Conservation (phyloP, 1,140 invertebrate species). For the Drosophila carrolli region DNA sequence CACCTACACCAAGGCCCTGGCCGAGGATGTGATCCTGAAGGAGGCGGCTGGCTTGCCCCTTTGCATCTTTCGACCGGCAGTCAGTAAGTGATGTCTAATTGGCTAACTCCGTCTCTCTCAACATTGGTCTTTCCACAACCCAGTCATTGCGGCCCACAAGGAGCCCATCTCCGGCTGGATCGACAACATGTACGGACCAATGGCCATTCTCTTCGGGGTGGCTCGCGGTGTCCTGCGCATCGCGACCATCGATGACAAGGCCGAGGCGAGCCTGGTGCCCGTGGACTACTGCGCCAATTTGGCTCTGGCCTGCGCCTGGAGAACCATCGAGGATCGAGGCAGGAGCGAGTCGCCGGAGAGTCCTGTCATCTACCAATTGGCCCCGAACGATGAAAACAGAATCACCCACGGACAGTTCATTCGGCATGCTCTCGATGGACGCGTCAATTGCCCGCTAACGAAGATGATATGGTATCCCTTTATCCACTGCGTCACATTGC, state of each 20-base stretch:
- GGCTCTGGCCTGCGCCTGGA: conserved; percentile 90
- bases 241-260: conserved; percentile 84
- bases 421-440: conserved; percentile 62
- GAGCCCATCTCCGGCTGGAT: conserved; percentile 92
- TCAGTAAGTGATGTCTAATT: conserved; percentile 85
- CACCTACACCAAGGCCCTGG: conserved; percentile 92
- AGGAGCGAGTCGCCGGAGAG: conserved; percentile 6
- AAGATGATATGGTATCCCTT: conserved; percentile 85
- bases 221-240: conserved; percentile 91
- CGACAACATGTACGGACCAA: conserved; percentile 96
- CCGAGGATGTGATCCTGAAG: conserved; percentile 89
- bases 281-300: conserved; percentile 93
- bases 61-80: conserved; percentile 89
- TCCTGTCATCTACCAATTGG: conserved; percentile 88
- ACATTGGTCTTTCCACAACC: neutral
- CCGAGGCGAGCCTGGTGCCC: conserved; percentile 90
- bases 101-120: no score
- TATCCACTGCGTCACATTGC: conserved; percentile 79
- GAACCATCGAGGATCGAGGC: conserved; percentile 75
- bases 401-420: conserved; percentile 87
- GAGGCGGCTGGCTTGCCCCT: conserved; percentile 89
- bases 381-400: conserved; percentile 87
- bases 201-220: conserved; percentile 88
- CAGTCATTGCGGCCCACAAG: conserved; percentile 91
- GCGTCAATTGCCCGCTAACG: conserved; percentile 65